A percentile compares a stretch with the other conserved stretches of the same genome.
phyloP scores from a whole-genome alignment of 2,113 vertebrate genomes.

The Dipodomys ordii region DNA sequence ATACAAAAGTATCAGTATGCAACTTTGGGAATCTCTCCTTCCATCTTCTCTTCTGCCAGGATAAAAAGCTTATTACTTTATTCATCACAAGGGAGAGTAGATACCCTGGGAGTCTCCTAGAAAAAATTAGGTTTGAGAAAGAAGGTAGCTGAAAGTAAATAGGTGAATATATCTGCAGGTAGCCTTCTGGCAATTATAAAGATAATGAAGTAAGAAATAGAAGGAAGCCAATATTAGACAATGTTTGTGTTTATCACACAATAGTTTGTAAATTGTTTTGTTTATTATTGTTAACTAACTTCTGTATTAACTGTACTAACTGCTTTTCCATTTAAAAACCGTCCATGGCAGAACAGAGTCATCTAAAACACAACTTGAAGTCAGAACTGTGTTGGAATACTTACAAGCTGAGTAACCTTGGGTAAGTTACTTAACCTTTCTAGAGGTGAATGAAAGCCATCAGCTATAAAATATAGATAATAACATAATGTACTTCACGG shows the following conservation, averaged over 20 bases:
- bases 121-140: neutral
- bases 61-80: neutral
- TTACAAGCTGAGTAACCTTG: neutral
- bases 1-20: neutral
- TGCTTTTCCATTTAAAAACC: neutral
- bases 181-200: neutral
- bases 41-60: rapidly evolving
- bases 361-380: neutral
- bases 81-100: neutral
- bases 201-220: neutral
- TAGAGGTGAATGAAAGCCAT: neutral
- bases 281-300: neutral
- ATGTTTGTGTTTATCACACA: neutral
- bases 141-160: neutral
- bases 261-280: neutral
- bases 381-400: neutral
- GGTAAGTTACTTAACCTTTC: neutral
- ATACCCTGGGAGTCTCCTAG: too few species aligned
- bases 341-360: neutral
- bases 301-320: too few species aligned
- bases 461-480: neutral
- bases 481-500: neutral
- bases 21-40: neutral
- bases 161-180: neutral
- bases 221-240: neutral